phyloP scores from a whole-genome alignment of 2,888 invertebrate species.

The Trachelus iudaicus region DNA sequence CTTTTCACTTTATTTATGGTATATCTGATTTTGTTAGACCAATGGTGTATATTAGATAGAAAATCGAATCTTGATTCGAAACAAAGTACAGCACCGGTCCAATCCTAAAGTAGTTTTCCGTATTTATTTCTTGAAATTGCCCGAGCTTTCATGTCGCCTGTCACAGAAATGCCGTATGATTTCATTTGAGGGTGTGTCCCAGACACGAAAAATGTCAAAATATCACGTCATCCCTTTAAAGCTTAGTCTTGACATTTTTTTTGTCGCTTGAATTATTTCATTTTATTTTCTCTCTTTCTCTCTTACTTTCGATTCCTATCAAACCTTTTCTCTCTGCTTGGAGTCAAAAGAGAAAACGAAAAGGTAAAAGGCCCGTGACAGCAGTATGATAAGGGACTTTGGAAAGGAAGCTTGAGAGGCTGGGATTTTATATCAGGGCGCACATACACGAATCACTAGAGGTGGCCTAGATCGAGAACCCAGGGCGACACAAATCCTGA shows the following conservation, averaged over 20 bases:
- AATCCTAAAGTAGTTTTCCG: too few species aligned
- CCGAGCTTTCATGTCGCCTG: neutral
- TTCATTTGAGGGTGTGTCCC: neutral
- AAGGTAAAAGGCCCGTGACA: neutral
- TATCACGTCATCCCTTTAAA: neutral
- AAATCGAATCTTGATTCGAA: too few species aligned
- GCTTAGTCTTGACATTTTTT: neutral
- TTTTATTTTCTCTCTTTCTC: neutral
- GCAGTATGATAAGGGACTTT: neutral
- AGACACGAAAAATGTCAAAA: neutral
- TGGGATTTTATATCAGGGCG: neutral
- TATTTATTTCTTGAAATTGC: neutral
- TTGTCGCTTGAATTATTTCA: neutral
- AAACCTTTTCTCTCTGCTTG: neutral
- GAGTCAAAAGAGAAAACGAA: neutral
- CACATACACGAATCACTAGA: neutral
- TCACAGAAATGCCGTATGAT: neutral
- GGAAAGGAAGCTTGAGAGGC: neutral
- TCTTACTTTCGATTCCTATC: neutral
- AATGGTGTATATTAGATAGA: neutral
- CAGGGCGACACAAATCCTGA: constrained; percentile 41
- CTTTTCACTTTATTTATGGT: neutral
- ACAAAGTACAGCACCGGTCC: too few species aligned
- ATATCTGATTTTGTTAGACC: neutral
- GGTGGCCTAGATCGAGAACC: constrained; percentile 44